These are phyloP conservation scores for Plagodis dolabraria DNA, from an alignment of 2,888 invertebrate genomes.

Conservation along the genomic window DNA sequence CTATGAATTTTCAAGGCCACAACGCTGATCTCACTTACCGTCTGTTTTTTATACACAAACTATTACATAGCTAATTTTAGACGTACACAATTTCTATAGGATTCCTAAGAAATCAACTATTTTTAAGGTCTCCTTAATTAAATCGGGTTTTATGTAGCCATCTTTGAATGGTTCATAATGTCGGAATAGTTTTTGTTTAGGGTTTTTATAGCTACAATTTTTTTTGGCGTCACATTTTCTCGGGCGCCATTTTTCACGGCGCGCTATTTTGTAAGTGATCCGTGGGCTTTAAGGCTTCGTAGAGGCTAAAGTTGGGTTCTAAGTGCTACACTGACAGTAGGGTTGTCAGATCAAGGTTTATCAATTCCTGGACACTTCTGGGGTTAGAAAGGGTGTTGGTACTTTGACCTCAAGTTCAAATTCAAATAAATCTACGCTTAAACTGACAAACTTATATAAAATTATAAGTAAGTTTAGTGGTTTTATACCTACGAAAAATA, in stretches of 20 bases:
- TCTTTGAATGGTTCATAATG: conserved; percentile 66
- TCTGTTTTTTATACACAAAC: conserved; percentile 64
- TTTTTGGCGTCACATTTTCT: conserved; percentile 67
- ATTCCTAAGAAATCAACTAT: conserved; percentile 42
- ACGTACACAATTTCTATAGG: conserved; percentile 43
- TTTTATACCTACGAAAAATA: too few species aligned
- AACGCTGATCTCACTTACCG: conserved; percentile 74
- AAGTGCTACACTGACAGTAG: too few species aligned
- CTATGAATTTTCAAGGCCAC: conserved; percentile 65
- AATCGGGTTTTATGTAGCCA: conserved; percentile 53
- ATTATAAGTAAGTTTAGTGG: too few species aligned
- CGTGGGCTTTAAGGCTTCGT: conserved; percentile 15
- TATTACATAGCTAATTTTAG: conserved; percentile 61
- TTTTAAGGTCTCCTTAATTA: conserved; percentile 23
- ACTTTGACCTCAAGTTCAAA: too few species aligned
- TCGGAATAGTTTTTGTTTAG: conserved; percentile 53
- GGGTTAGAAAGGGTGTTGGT: too few species aligned
- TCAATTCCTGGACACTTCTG: too few species aligned
- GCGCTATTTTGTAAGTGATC: conserved; percentile 1
- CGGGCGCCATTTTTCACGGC: conserved; percentile 64
- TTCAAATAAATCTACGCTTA: too few species aligned
- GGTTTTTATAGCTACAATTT: conserved; percentile 48
- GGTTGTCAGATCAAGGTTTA: too few species aligned
- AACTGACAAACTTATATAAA: too few species aligned
- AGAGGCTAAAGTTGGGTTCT: conserved; percentile 6